Base-by-base conservation (phyloP, 2,113 vertebrate genomes). In the Puntigrus tetrazona region DNA sequence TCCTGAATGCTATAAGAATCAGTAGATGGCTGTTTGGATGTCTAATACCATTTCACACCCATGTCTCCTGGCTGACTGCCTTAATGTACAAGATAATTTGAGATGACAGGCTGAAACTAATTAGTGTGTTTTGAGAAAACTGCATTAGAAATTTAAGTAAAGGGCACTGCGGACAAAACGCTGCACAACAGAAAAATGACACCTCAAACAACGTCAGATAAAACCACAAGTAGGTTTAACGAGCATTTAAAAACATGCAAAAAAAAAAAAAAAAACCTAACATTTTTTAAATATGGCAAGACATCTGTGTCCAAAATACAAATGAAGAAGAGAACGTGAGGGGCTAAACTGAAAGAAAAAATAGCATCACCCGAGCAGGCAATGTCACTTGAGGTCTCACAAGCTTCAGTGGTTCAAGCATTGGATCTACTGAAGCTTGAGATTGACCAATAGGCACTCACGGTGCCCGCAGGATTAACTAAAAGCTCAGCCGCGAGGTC, bases 371-470 rank as follows among this genome's bases (percentile, higher is more conserved):
- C 14, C 55, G 20, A 75, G 80, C 43, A 67, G 50, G 55, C 43
- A 29, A 74, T 75, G 43, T 69, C 81, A 73, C 55, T 65, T 63
- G 16, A 85, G 43, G 57, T 77, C 57, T 63, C 43, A 25, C 77
- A 16, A 0, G 50, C 79, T 36, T 82, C 45, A 16, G 50, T 55
- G 47, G 59, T 80, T 52, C 77, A 67, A 70, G 34, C 76, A 85
- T 1, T 76, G 77, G 41, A 82, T 77, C 83, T 74, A 25, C 74
- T 4, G 29, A 65, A 74, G 85, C 61, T 78, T 69, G 79, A 69
- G 38, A 75, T 57, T 22, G 50, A 45, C 84, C 89, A 90, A 88
- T 47, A 67, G 61, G 16, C 29, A 67, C 43, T 86, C 41, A 79
- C 45, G 6, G 73, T 83, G 63, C 72, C 80, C 22, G 43, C 57